Percentiles rank a stretch among this genome's conserved stretches.
Conservation (phyloP, 2,113 vertebrate species). For the Anoplopoma fimbria region DNA sequence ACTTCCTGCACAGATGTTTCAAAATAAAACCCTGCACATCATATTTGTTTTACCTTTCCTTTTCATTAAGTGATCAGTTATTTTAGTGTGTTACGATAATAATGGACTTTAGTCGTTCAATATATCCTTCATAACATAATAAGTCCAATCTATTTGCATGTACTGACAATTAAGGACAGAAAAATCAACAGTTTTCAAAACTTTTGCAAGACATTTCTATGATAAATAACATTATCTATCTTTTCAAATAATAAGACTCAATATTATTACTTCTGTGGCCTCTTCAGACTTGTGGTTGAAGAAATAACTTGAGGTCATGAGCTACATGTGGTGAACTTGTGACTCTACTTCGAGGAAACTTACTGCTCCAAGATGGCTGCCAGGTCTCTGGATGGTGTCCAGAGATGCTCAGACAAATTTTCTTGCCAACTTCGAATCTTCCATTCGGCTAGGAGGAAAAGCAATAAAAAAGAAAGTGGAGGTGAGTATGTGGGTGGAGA, state of each 20-base stretch:
- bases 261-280: not conserved
- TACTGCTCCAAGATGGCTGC: slow-evolving; percentile 99
- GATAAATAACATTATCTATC: not conserved
- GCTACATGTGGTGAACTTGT: not conserved
- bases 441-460: slow-evolving; percentile 89
- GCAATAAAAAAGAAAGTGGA: not conserved
- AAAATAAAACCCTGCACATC: too few species aligned
- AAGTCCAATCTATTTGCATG: too few species aligned
- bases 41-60: too few species aligned
- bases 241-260: not conserved
- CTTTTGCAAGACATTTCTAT: too few species aligned
- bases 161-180: too few species aligned
- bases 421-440: slow-evolving; percentile 98
- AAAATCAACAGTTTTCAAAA: too few species aligned
- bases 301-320: not conserved
- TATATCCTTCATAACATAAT: too few species aligned
- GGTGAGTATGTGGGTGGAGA: not conserved
- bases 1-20: too few species aligned
- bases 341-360: slow-evolving; percentile 76
- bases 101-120: too few species aligned
- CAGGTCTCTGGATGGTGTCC: slow-evolving; percentile 99
- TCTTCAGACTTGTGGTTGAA: not conserved
- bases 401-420: slow-evolving; percentile 99
- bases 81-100: too few species aligned
- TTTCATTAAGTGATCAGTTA: too few species aligned